Evolutionary conservation across 1,140 invertebrate species (phyloP), one percentile per base, ranked within the genome.

Genomic region (Caenorhabditis latens): DNA sequence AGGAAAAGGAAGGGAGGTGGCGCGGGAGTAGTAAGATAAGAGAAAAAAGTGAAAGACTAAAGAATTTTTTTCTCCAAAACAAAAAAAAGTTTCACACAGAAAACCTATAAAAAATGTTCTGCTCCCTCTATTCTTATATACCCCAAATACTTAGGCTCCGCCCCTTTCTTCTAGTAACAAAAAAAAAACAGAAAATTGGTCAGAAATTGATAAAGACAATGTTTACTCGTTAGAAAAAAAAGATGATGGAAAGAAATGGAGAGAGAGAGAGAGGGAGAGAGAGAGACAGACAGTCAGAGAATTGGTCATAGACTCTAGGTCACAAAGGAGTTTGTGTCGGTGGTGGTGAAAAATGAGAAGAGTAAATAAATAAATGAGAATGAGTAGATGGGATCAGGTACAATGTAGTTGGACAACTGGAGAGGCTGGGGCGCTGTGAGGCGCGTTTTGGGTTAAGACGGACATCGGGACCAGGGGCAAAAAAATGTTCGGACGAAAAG

Each of bases 301-400:
- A 79, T 21, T 14, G 71, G 71, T 48, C 71, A 79, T 79, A 79
- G 19, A 79, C 46, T 50, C 46, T 14, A 79, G 71, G 71, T 79
- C 71, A 79, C 71, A 79, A 79, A 79, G 71, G 71, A 79, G 71
- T 79, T 79, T 79, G 71, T 79, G 71, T 19, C 61, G 24, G 24
- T 53, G 50, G 50, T 53, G 5, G 16, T 53, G 9, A 53, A 53
- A 53, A 53, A 53, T 53, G 32, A 32, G 32, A 32, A 32, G 32
- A 32, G 32, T 32, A 32, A 32, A 32, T 32, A 32, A 32, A 32
- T 32, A 32, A 32, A 32, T 32, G 32, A 32, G 32, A 32, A 32
- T 32, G 32, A 32, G 32, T 32, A 32, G 32, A 32, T 1, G 32
- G 32, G 32, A 32, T 32, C 32, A 32, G 32, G 32, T 32, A 32